These are phyloP conservation scores for Axinella damicornis DNA, from an alignment of 37 sponge, comb jelly and placozoan species.

Conservation along the genomic window DNA sequence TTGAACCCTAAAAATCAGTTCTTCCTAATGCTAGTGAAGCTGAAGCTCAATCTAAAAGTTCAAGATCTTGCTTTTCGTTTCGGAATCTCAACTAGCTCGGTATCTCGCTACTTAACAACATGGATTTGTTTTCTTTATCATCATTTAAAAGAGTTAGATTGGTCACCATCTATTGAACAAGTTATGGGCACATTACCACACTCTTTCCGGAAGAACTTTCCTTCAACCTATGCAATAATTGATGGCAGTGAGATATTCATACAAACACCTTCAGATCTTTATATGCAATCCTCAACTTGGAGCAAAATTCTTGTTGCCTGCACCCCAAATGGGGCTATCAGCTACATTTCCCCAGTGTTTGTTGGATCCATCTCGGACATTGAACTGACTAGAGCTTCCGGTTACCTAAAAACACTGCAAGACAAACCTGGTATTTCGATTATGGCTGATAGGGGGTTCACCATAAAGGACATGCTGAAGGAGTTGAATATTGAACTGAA, in stretches of 20 bases:
- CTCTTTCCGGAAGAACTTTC: slow-evolving; percentile 28
- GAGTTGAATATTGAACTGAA: slow-evolving; percentile 32
- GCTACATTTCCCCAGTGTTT: too few relatives aligned
- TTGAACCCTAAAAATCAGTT: slow-evolving; percentile 25
- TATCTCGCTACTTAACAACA: slow-evolving; percentile 26
- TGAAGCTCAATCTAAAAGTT: slow-evolving; percentile 20
- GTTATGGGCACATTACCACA: slow-evolving; percentile 32
- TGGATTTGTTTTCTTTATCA: slow-evolving; percentile 38
- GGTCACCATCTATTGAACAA: slow-evolving; percentile 35
- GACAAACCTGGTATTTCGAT: slow-evolving; percentile 30
- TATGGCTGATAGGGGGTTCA: slow-evolving; percentile 46
- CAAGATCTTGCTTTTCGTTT: slow-evolving; percentile 30
- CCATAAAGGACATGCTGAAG: slow-evolving; percentile 41
- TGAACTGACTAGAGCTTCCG: slow-evolving; percentile 39
- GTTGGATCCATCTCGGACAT: slow-evolving; percentile 63
- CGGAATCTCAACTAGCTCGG: slow-evolving; percentile 15
- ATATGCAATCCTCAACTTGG: slow-evolving; percentile 48
- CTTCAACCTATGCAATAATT: slow-evolving; percentile 49
- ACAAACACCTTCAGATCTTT: slow-evolving; percentile 39
- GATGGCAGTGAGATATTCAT: slow-evolving; percentile 50
- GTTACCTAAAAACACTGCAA: slow-evolving; percentile 2
- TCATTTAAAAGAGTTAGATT: slow-evolving; percentile 30
- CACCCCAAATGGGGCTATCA: slow-evolving; percentile 37
- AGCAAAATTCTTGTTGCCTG: slow-evolving; percentile 59
- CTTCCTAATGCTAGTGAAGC: slow-evolving; percentile 18